phyloP scores from a whole-genome alignment of 2,113 vertebrate species.

The Caranx ignobilis region DNA sequence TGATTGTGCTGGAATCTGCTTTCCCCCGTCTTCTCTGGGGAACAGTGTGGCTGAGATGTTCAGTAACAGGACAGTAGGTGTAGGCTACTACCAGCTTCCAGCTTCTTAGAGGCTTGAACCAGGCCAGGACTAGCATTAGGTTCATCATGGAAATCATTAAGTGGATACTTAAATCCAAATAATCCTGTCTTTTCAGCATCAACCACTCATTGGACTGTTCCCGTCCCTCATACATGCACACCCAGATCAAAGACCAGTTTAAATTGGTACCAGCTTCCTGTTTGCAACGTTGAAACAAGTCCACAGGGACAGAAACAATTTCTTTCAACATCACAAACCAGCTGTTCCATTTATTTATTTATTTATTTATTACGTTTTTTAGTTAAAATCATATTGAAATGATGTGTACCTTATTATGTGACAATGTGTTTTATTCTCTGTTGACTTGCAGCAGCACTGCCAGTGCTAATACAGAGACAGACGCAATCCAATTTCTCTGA shows the following conservation, averaged over 20 bases:
- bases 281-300: not conserved
- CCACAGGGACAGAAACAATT: not conserved
- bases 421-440: not conserved
- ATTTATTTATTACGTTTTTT: not conserved
- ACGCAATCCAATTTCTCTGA: not conserved
- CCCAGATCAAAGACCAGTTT: constrained; percentile 11
- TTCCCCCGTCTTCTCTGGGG: no score
- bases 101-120: no score
- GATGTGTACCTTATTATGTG: not conserved
- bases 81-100: no score
- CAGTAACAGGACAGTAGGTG: no score
- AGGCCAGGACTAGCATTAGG: no score
- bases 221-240: not conserved
- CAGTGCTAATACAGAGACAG: not conserved
- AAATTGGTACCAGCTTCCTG: constrained; percentile 22
- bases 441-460: not conserved
- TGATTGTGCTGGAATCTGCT: no score
- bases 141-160: no score
- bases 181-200: not conserved
- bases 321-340: not conserved
- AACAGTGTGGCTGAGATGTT: no score
- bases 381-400: not conserved
- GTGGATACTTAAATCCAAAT: not conserved
- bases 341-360: not conserved
- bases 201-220: not conserved